phyloP scores from a whole-genome alignment of 2,888 invertebrate genomes.

The Scelioninae gen. 1 region DNA sequence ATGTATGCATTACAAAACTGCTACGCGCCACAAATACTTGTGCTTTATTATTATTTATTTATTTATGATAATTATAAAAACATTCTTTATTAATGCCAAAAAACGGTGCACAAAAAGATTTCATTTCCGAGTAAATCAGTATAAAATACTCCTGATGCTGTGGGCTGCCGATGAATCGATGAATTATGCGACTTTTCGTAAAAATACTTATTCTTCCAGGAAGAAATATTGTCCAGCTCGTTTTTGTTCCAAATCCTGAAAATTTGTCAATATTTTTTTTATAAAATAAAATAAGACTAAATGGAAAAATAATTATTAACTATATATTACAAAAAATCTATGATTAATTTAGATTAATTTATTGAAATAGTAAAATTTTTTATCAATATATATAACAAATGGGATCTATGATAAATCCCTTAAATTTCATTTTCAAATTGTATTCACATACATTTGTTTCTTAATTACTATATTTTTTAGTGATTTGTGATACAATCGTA shows the following conservation, averaged over 20 bases:
- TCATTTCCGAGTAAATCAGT: constrained; percentile 12
- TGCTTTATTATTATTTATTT: constrained; percentile 1
- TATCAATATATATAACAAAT: too few species aligned
- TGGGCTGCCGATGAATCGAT: constrained; percentile 15
- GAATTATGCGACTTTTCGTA: background rate
- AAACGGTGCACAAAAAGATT: background rate
- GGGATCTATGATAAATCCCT: too few species aligned
- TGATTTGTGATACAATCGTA: too few species aligned
- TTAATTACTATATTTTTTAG: too few species aligned
- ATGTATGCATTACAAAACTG: constrained; percentile 10
- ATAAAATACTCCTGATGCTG: constrained; percentile 24
- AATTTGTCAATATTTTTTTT: background rate
- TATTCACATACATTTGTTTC: too few species aligned
- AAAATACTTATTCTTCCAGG: constrained; percentile 92
- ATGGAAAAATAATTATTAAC: too few species aligned
- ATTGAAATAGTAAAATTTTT: too few species aligned
- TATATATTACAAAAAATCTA: too few species aligned
- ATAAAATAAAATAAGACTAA: too few species aligned
- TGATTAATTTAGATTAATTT: too few species aligned
- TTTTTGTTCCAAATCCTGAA: constrained; percentile 98
- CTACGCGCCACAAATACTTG: constrained; percentile 16
- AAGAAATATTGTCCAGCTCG: constrained; percentile 99
- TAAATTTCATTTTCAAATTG: too few species aligned
- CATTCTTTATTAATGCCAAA: constrained; percentile 10
- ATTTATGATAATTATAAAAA: background rate